Evolutionary conservation across 1,140 invertebrate species (phyloP), one percentile per base, ranked within the genome.

Genomic region (Coptotermes formosanus): DNA sequence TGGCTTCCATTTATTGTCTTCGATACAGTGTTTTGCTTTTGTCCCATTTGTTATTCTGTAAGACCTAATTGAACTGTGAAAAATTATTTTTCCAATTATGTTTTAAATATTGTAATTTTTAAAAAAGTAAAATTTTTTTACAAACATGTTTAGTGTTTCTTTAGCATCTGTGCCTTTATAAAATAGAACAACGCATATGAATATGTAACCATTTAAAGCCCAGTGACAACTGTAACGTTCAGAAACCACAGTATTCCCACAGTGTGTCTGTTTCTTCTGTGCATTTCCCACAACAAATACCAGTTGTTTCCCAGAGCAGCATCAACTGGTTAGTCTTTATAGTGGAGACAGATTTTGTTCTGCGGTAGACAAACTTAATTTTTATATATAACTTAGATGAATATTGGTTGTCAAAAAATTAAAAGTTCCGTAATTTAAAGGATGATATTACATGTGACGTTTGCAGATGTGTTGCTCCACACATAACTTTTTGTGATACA

Each of bases 151-250:
- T 30, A 75, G 30, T 75, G 64, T 30, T 75, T 75, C 21, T 75
- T 75, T 75, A 75, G 64, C 25, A 30, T 64, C 59, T 75, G 64
- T 75, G 64, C 64, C 64, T 75, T 75, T 75, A 75, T 75, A 75
- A 75, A 25, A 75, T 38, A 38, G 38, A 38, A 38, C 4, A 38
- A 38, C 38, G 4, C 4, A 4, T 38, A 38, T 38, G 38, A 38
- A 4, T 38, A 38, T 38, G 2, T 38, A 38, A 38, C 38, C 38
- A 38, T 38, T 38, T 38, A 38, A 38, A 38, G 38, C 38, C 38
- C 38, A 38, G 4, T 38, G 38, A 38, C 38, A 38, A 38, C 38
- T 38, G 38, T 38, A 38, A 38, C 38, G 38, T 38, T 38, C 4
- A 38, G 38, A 38, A 38, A 38, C 38, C 4, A 4, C 38, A 4